Conservation (phyloP, 2,797 vertebrate species). For the Danio albolineatus region DNA sequence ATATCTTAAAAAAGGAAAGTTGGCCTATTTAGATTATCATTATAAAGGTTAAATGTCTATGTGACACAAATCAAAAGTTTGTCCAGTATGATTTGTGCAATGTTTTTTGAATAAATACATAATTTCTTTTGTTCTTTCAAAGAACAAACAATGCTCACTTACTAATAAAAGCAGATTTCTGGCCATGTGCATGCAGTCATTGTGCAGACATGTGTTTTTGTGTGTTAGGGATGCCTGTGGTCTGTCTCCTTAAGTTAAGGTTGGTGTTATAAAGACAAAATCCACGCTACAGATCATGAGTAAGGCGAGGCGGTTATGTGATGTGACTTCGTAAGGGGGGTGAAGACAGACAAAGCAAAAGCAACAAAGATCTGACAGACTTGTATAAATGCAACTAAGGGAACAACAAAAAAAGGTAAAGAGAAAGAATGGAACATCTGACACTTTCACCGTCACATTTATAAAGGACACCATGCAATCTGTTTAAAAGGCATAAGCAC, state of each 20-base stretch:
- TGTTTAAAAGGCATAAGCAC: conserved; percentile 24
- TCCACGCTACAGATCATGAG: conserved; percentile 2
- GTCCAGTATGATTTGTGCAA: not conserved
- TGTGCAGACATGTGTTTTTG: conserved; percentile 1
- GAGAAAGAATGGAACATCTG: conserved; percentile 10
- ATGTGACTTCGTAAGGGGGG: conserved; percentile 27
- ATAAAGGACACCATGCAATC: not conserved
- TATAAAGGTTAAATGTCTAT: not conserved
- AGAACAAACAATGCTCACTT: not conserved
- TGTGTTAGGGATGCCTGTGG: not conserved
- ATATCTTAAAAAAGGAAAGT: not conserved
- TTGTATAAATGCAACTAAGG: conserved; percentile 8
- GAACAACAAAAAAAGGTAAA: not conserved
- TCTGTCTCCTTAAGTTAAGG: conserved; percentile 15
- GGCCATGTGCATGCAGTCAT: not conserved
- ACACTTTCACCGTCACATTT: conserved; percentile 13
- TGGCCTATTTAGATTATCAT: not conserved
- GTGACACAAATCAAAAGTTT: not conserved
- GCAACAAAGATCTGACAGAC: conserved; percentile 10
- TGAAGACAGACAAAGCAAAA: not conserved
- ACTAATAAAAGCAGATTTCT: not conserved
- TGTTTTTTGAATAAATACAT: not conserved
- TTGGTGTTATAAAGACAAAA: not conserved
- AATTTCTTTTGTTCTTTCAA: not conserved
- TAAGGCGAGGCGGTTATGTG: conserved; percentile 36